phyloP scores from a whole-genome alignment of 2,113 vertebrate genomes.

The Otolemur garnettii region DNA sequence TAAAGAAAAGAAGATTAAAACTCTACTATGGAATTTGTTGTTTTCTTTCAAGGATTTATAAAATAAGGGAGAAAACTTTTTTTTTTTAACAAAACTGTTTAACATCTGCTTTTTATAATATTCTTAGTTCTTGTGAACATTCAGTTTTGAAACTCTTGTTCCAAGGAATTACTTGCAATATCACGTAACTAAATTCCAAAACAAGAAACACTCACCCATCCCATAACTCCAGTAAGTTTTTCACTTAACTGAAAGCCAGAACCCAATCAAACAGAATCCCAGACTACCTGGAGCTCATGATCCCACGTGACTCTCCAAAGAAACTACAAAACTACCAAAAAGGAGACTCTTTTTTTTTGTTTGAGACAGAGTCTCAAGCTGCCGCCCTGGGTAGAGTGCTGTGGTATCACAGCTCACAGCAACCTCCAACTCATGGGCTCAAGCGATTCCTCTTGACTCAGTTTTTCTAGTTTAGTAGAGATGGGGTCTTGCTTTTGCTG shows the following conservation, averaged over 20 bases:
- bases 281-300: neutral
- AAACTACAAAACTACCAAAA: slow-evolving; percentile 24
- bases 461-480: too few species aligned
- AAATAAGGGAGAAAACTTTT: slow-evolving; percentile 54
- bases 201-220: neutral
- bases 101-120: slow-evolving; percentile 72
- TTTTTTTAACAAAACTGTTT: slow-evolving; percentile 38
- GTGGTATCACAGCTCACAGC: too few species aligned
- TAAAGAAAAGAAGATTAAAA: slow-evolving; percentile 55
- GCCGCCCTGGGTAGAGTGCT: too few species aligned
- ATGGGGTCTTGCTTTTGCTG: too few species aligned
- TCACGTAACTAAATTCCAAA: slow-evolving; percentile 63
- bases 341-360: too few species aligned
- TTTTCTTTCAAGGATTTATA: slow-evolving; percentile 58
- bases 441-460: too few species aligned
- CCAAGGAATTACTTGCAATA: slow-evolving; percentile 60
- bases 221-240: slow-evolving; percentile 40
- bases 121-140: slow-evolving; percentile 65
- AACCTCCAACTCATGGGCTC: too few species aligned
- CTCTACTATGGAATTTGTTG: slow-evolving; percentile 28
- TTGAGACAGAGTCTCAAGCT: too few species aligned
- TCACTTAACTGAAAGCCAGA: slow-evolving; percentile 49
- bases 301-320: slow-evolving; percentile 54
- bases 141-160: slow-evolving; percentile 64
- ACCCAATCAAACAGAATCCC: slow-evolving; percentile 15